Percentiles rank a stretch among this genome's conserved stretches.
Evolutionary conservation across 2,888 invertebrate species (phyloP).

Genomic region (Crossocerus cetratus): DNA sequence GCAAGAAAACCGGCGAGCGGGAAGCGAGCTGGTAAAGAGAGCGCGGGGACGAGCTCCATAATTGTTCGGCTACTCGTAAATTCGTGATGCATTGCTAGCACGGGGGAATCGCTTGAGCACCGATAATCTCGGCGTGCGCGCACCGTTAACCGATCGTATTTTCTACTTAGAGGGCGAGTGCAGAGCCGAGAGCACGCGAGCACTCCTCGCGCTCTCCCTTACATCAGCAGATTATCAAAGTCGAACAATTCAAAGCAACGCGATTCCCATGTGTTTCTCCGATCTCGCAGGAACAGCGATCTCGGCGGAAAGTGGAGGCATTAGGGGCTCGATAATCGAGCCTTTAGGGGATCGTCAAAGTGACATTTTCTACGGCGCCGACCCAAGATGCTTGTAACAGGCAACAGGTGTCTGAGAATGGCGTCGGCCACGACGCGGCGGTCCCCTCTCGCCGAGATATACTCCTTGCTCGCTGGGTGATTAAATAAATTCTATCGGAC

Average conservation of each 20-base stretch:
- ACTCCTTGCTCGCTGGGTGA: slow-evolving; percentile 8
- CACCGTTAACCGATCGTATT: too few relatives aligned
- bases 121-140: not conserved
- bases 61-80: not conserved
- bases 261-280: not conserved
- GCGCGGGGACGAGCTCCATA: not conserved
- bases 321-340: slow-evolving; percentile 8
- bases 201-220: too few relatives aligned
- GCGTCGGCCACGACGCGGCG: not conserved
- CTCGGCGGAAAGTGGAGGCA: not conserved
- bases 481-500: slow-evolving; percentile 55
- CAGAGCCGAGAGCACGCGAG: too few relatives aligned
- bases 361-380: slow-evolving; percentile 9
- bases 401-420: slow-evolving; percentile 17
- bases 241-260: not conserved
- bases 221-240: not conserved
- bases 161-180: too few relatives aligned
- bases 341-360: slow-evolving; percentile 5
- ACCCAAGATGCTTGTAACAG: not conserved
- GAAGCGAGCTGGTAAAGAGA: too few relatives aligned
- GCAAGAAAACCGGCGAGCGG: not conserved
- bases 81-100: not conserved
- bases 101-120: not conserved
- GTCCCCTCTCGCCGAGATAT: slow-evolving; percentile 1
- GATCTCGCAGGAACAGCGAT: not conserved